Evolutionary conservation across 2,113 vertebrate species (phyloP).

Genomic region (Labrus mixtus): DNA sequence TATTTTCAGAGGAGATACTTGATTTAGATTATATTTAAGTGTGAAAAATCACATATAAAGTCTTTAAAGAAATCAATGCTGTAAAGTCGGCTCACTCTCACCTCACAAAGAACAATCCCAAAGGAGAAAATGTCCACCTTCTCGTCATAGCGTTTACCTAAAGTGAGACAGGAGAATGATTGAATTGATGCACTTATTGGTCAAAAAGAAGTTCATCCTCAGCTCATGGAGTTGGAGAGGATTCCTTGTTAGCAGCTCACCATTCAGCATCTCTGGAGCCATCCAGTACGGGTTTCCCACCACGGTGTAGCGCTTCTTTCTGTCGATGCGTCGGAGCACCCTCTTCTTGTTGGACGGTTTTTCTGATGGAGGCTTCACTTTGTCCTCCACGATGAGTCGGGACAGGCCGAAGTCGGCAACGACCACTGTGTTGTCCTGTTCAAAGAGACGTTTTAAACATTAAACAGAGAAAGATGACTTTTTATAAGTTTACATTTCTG

Average conservation of each 20-base stretch:
- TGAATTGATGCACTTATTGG: not conserved
- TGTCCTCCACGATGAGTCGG: slow-evolving; percentile 93
- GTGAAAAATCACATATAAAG: too few relatives aligned
- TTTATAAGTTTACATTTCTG: not conserved
- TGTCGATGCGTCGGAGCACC: slow-evolving; percentile 88
- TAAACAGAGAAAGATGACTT: not conserved
- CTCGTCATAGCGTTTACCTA: slow-evolving; percentile 97
- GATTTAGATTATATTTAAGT: too few relatives aligned
- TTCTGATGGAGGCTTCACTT: slow-evolving; percentile 88
- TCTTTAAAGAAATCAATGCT: too few relatives aligned
- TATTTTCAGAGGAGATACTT: too few relatives aligned
- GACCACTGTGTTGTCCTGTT: slow-evolving; percentile 94
- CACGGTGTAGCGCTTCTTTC: slow-evolving; percentile 96
- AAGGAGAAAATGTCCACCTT: slow-evolving; percentile 98
- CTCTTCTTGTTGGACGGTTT: slow-evolving; percentile 91
- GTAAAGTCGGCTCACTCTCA: slow-evolving; percentile 69
- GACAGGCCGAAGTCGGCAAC: slow-evolving; percentile 97
- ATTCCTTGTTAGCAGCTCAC: slow-evolving; percentile 73
- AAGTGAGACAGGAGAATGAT: slow-evolving; percentile 46
- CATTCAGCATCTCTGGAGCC: slow-evolving; percentile 98
- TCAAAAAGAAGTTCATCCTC: not conserved
- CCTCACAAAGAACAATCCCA: slow-evolving; percentile 97
- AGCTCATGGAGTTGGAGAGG: not conserved
- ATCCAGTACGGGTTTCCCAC: slow-evolving; percentile 99
- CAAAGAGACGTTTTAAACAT: slow-evolving; percentile 4